Evolutionary conservation across 2,113 vertebrate genomes (phyloP).

Genomic region (Mus musculus): DNA sequence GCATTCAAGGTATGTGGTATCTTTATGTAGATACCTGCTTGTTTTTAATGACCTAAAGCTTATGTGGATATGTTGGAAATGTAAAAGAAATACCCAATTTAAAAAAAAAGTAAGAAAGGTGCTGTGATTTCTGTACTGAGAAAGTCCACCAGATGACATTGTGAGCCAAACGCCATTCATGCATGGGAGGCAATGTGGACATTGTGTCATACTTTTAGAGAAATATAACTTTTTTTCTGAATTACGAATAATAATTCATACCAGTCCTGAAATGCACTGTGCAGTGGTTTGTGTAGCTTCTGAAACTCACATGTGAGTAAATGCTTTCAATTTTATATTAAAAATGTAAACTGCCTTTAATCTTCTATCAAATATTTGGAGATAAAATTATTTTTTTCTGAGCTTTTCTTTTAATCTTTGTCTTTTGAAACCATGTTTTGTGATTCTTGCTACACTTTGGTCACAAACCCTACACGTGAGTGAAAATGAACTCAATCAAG

Average conservation of each 20-base stretch:
- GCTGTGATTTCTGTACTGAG: no score
- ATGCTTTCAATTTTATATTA: constrained; percentile 18
- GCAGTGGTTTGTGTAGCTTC: background rate
- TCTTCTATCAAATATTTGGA: constrained; percentile 7
- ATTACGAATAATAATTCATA: constrained; percentile 60
- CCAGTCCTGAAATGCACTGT: background rate
- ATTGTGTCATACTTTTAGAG: constrained; percentile 69
- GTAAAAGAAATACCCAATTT: no score
- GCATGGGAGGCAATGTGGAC: constrained; percentile 46
- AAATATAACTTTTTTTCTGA: constrained; percentile 52
- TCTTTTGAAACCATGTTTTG: background rate
- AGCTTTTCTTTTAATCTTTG: background rate
- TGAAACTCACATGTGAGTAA: background rate
- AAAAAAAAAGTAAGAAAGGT: no score
- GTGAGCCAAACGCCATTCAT: constrained; percentile 69
- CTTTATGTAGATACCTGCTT: constrained; percentile 69
- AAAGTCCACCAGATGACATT: constrained; percentile 63
- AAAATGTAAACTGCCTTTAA: constrained; percentile 12
- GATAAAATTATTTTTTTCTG: background rate
- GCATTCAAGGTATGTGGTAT: constrained; percentile 60
- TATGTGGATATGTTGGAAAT: no score
- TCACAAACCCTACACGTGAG: background rate
- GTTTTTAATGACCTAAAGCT: constrained; percentile 24
- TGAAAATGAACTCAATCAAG: no score
- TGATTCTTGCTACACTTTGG: background rate